phyloP scores from a whole-genome alignment of 2,113 vertebrate genomes.

The Prionailurus bengalensis region DNA sequence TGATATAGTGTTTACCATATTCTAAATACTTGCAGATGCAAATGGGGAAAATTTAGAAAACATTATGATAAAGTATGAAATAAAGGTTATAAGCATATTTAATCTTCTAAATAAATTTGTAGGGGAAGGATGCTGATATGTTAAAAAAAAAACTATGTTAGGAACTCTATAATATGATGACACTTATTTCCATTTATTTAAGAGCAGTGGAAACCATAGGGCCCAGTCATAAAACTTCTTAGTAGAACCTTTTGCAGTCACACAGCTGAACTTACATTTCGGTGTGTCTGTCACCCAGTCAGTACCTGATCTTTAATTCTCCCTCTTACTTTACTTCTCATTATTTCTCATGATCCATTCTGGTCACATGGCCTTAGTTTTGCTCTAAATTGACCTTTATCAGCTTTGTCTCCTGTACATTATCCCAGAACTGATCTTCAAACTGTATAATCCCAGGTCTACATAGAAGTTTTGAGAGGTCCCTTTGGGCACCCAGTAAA shows the following conservation, averaged over 20 bases:
- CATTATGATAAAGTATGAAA: background rate
- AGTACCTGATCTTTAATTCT: background rate
- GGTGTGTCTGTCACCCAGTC: background rate
- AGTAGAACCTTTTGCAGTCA: background rate
- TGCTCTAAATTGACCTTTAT: background rate
- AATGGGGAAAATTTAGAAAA: background rate
- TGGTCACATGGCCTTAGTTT: background rate
- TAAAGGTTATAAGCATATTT: background rate
- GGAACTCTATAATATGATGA: background rate
- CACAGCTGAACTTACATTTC: slow-evolving; percentile 1
- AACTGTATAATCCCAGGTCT: background rate
- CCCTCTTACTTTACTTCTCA: background rate
- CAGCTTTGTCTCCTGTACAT: background rate
- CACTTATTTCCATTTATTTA: background rate
- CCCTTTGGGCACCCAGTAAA: background rate
- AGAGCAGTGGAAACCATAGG: background rate
- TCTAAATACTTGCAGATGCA: background rate
- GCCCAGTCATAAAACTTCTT: background rate
- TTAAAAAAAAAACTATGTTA: background rate
- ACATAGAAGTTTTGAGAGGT: background rate
- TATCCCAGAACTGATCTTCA: background rate
- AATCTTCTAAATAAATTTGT: background rate
- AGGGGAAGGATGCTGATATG: background rate
- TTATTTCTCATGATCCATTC: slow-evolving; percentile 42
- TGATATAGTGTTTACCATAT: background rate